Evolutionary conservation across 2,113 vertebrate genomes (phyloP).

Genomic region (rabbit (Oryctolagus cuniculus)): DNA sequence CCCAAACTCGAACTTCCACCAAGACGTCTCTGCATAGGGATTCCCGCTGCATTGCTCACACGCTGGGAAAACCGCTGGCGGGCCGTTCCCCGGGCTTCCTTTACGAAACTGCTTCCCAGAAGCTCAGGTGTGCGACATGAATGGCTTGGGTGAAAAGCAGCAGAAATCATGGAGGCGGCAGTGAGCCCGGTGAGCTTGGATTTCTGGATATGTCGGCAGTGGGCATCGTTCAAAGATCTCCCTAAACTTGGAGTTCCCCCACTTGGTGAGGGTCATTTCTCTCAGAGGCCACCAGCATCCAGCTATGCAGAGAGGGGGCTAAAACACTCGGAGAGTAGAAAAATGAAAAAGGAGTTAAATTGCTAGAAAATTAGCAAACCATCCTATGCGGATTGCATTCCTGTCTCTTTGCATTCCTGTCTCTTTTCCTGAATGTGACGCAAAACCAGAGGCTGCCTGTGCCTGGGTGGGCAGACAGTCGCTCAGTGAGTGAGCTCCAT

Average conservation of each 20-base stretch:
- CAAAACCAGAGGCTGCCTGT: not conserved
- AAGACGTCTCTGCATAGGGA: slow-evolving; percentile 63
- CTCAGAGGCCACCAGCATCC: not conserved
- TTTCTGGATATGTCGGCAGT: slow-evolving; percentile 11
- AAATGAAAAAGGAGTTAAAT: not conserved
- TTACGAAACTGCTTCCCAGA: slow-evolving; percentile 18
- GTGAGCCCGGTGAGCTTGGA: not conserved
- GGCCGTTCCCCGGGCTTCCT: not conserved
- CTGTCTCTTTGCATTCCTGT: too few species aligned
- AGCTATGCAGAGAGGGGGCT: not conserved
- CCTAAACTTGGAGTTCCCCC: not conserved
- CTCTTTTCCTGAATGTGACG: not conserved
- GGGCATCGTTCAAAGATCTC: not conserved
- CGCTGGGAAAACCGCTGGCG: not conserved
- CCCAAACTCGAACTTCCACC: slow-evolving; percentile 61
- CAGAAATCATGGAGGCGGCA: not conserved
- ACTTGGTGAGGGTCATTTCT: not conserved
- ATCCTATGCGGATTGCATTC: accelerated
- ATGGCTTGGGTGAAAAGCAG: not conserved
- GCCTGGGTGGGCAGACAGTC: not conserved
- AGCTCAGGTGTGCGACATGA: not conserved
- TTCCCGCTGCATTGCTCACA: slow-evolving; percentile 63
- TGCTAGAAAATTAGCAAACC: not conserved
- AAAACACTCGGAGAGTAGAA: not conserved
- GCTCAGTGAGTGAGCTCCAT: not conserved